Evolutionary conservation across 2,888 invertebrate species (phyloP).

Genomic region (Myopa tessellatipennis): DNA sequence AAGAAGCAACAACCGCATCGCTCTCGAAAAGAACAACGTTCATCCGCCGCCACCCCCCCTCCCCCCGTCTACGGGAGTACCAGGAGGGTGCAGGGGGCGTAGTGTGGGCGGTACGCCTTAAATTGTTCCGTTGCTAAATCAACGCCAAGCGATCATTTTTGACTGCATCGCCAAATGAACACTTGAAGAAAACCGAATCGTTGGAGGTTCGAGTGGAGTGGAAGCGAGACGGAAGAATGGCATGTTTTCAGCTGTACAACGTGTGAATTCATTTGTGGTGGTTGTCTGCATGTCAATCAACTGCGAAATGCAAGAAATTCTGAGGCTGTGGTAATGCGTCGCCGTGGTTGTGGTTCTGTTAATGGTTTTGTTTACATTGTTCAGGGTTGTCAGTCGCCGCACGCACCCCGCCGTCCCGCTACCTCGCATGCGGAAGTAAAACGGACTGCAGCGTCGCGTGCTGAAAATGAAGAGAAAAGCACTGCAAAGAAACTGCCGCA

Average conservation of each 20-base stretch:
- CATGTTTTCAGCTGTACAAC: background rate
- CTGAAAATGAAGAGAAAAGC: no score
- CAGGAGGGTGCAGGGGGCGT: background rate
- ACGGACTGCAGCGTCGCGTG: no score
- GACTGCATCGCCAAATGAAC: background rate
- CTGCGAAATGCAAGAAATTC: background rate
- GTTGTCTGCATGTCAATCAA: background rate
- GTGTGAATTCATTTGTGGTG: background rate
- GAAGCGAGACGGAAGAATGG: background rate
- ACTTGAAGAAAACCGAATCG: background rate
- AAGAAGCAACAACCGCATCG: background rate
- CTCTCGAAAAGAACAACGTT: background rate
- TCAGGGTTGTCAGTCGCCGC: no score
- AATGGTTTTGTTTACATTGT: no score
- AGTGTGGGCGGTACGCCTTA: background rate
- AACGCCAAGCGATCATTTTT: background rate
- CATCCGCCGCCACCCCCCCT: background rate
- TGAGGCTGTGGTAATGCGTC: no score
- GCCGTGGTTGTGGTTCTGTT: no score
- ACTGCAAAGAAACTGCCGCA: no score
- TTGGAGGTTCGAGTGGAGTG: background rate
- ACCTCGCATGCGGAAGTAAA: no score
- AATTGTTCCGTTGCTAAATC: background rate
- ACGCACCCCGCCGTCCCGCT: no score
- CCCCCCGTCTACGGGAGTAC: no score